phyloP scores from a whole-genome alignment of 1,140 invertebrate species.

The Helicoverpa armigera region DNA sequence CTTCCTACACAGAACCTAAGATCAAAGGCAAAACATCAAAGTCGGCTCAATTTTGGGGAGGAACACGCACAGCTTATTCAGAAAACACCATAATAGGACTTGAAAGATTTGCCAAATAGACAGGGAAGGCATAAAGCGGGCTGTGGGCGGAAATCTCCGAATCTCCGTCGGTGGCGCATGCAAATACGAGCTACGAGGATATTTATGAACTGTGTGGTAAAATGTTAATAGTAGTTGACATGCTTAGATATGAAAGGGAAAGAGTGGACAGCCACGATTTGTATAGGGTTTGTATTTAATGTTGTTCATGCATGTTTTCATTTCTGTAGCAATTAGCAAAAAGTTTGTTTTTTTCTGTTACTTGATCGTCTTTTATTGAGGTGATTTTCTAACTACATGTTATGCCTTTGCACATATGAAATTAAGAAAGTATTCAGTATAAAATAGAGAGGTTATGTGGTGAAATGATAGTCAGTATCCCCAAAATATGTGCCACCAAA shows the following conservation, averaged over 20 bases:
- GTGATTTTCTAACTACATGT: too few relatives aligned
- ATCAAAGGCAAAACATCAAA: slow-evolving; percentile 29
- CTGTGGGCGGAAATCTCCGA: slow-evolving; percentile 46
- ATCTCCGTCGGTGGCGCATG: slow-evolving; percentile 34
- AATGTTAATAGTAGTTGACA: slow-evolving; percentile 48
- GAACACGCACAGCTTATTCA: background rate
- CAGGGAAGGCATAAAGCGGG: slow-evolving; percentile 30
- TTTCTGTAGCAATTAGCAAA: background rate
- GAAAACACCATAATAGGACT: slow-evolving; percentile 24
- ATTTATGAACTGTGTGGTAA: slow-evolving; percentile 42
- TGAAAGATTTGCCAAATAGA: slow-evolving; percentile 46
- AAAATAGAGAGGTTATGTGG: too few relatives aligned
- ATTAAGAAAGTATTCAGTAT: too few relatives aligned
- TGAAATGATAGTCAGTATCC: too few relatives aligned
- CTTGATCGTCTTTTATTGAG: too few relatives aligned
- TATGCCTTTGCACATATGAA: too few relatives aligned
- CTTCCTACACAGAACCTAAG: slow-evolving; percentile 13
- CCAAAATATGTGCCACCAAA: too few relatives aligned
- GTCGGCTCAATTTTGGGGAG: slow-evolving; percentile 7
- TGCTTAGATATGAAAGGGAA: slow-evolving; percentile 41
- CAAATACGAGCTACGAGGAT: slow-evolving; percentile 33
- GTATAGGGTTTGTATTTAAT: background rate
- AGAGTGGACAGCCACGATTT: slow-evolving; percentile 15
- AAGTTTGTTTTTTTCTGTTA: too few relatives aligned
- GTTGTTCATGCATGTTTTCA: background rate